Conservation (phyloP, 2,797 vertebrate genomes). For the Sebastes hopkinsi region DNA sequence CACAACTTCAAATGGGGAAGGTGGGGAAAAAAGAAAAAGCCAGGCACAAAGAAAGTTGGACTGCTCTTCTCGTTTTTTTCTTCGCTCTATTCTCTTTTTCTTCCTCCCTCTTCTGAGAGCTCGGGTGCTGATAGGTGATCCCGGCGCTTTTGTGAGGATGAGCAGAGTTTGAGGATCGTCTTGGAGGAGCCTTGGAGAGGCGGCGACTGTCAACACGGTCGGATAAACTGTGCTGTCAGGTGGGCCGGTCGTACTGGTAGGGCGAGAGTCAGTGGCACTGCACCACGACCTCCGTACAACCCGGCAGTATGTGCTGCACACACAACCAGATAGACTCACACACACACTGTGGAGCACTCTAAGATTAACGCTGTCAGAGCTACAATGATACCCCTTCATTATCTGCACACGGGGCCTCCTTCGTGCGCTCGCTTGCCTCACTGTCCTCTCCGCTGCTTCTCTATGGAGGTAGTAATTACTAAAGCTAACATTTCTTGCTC, state of each 20-base stretch:
- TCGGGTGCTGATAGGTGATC: constrained; percentile 52
- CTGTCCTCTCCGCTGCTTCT: constrained; percentile 79
- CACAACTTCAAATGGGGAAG: constrained; percentile 78
- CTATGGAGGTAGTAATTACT: constrained; percentile 85
- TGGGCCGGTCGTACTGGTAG: constrained; percentile 62
- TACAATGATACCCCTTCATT: constrained; percentile 86
- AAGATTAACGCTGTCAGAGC: constrained; percentile 86
- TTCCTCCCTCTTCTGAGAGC: constrained; percentile 29
- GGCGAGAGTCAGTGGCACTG: constrained; percentile 61
- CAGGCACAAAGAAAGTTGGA: constrained; percentile 67
- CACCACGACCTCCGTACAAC: constrained; percentile 48
- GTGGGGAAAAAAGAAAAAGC: constrained; percentile 36
- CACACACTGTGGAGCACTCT: constrained; percentile 59
- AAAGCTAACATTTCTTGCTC: constrained; percentile 79
- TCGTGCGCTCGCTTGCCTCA: constrained; percentile 74
- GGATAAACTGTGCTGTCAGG: constrained; percentile 75
- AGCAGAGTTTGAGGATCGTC: constrained; percentile 20
- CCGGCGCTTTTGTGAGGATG: constrained; percentile 7
- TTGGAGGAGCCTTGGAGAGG: constrained; percentile 39
- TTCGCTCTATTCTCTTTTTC: constrained; percentile 5
- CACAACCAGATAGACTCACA: constrained; percentile 28
- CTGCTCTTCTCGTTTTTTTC: constrained; percentile 17
- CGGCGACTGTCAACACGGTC: constrained; percentile 54
- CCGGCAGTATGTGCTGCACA: constrained; percentile 24
- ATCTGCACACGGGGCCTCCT: constrained; percentile 82